These are phyloP conservation scores for Aleiodes sp. DNA, from an alignment of 1,140 invertebrate genomes.

Conservation along the genomic window DNA sequence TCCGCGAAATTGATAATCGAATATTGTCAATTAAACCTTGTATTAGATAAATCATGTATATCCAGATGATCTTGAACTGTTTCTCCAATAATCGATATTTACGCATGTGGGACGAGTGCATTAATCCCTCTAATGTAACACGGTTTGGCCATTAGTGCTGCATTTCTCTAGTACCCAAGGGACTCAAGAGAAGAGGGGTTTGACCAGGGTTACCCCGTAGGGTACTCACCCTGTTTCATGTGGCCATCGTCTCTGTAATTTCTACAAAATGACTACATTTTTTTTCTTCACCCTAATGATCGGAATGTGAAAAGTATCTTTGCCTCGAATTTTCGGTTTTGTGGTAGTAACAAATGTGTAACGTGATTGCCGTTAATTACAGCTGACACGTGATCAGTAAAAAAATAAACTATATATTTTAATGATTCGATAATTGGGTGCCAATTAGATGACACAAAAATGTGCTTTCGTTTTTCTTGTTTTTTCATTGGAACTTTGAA, in stretches of 20 bases:
- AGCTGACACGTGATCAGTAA: conserved; percentile 18
- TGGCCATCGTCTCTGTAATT: conserved; percentile 45
- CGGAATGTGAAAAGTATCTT: conserved; percentile 10
- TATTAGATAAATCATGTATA: conserved; percentile 7
- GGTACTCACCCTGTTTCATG: background rate
- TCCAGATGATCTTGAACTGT: conserved; percentile 15
- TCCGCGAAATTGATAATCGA: too few relatives aligned
- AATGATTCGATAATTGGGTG: conserved; percentile 29
- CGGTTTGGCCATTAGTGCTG: conserved; percentile 57
- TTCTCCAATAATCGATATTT: conserved; percentile 13
- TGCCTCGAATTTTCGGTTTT: background rate
- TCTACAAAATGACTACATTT: conserved; percentile 51
- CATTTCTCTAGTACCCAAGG: conserved; percentile 49
- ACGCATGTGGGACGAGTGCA: conserved; percentile 40
- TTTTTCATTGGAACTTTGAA: background rate
- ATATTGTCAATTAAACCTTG: background rate
- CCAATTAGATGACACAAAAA: conserved; percentile 31
- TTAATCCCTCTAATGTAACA: conserved; percentile 60
- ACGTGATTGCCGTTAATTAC: conserved; percentile 7
- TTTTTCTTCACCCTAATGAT: background rate
- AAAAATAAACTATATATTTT: conserved; percentile 17
- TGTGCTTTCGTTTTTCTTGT: background rate
- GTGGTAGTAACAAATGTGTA: background rate
- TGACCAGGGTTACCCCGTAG: background rate
- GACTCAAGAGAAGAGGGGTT: conserved; percentile 12